Evolutionary conservation across 2,113 vertebrate species (phyloP), one percentile per base, ranked within the genome.

Genomic region (Scomber colias): DNA sequence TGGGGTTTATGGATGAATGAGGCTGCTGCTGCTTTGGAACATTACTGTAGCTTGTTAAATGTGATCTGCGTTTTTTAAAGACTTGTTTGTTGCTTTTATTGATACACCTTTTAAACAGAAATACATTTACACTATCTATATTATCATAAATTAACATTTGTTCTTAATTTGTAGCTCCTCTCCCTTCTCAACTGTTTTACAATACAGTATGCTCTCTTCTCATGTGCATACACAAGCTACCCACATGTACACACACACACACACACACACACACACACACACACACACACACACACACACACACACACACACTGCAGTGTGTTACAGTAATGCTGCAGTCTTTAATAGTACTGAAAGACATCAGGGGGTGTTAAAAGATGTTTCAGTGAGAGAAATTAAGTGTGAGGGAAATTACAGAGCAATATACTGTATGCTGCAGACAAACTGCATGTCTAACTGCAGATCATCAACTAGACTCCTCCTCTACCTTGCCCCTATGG

Each of bases 291-390:
- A n/a, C 35, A 48, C 45, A 35, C 31, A 35, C 48, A 9, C 66
- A 40, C 48, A 9, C 24, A 15, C 14, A 62, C 54, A 12, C 49
- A 16, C 75, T 63, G 71, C 82, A 75, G 67, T 78, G 61, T 62
- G 57, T 68, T 78, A 73, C 45, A 63, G 71, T 71, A 31, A 31
- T 12, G 31, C 61, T 71, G 84, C 81, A 11, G 75, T 74, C 59
- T 80, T 78, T 60, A 75, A 66, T 15, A 63, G 54, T 64, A 65
- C 57, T 68, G 21, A 75, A 71, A 81, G 63, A 76, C 50, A 71
- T 77, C 27, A 51, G 70, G 24, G 49, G 78, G 65, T 72, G 64
- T 40, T 46, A 40, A 30, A 59, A 60, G 77, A 73, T 15, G 2
- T 70, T 60, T 77, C 62, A 12, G 16, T 15, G 62, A 30, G 60